Base-by-base conservation (phyloP, 1,140 invertebrate species). In the Eueides isabella region DNA sequence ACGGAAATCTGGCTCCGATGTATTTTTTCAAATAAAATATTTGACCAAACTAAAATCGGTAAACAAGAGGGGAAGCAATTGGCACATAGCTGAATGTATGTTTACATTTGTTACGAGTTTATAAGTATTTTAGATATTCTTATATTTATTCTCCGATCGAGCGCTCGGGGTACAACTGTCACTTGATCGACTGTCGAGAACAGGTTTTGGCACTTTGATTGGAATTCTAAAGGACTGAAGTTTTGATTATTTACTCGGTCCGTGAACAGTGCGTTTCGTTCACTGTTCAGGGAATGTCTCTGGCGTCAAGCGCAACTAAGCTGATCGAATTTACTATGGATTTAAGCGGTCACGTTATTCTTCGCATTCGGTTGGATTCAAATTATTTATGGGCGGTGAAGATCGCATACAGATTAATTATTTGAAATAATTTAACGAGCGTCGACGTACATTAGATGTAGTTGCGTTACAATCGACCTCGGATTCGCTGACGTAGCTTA, bases 41-140 rank as follows among this genome's bases (percentile, higher is more conserved):
- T 77, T 77, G 81, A 87, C 79, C 84, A 83, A 88, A 81, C 79
- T n/a, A 38, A 12, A 76, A 83, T 80, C 81, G 72, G 65, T 78
- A 74, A 67, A 78, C 65, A 78, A 77, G 79, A 80, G 76, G 79
- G 80, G 80, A 81, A 84, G 80, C 87, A 71, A 89, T 89, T 85
- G 87, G 83, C 87, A 80, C 80, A 80, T 84, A 88, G 86, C 87
- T 85, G 85, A 88, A 85, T 82, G 86, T 93, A 93, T 92, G 90
- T 93, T 92, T 93, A 93, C 90, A 93, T 92, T 92, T 93, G 91
- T 92, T 93, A 93, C 92, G 83, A 91, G 90, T 93, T 93, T 93
- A 93, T 93, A 90, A 91, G 90, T 94, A 94, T 94, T 94, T 94
- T 94, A 94, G 93, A 93, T 93, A 94, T 93, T 94, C 89, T 93